A percentile compares a stretch with the other conserved stretches of the same genome.
phyloP scores from a whole-genome alignment of 2,797 vertebrate genomes.

The Melopsittacus undulatus region DNA sequence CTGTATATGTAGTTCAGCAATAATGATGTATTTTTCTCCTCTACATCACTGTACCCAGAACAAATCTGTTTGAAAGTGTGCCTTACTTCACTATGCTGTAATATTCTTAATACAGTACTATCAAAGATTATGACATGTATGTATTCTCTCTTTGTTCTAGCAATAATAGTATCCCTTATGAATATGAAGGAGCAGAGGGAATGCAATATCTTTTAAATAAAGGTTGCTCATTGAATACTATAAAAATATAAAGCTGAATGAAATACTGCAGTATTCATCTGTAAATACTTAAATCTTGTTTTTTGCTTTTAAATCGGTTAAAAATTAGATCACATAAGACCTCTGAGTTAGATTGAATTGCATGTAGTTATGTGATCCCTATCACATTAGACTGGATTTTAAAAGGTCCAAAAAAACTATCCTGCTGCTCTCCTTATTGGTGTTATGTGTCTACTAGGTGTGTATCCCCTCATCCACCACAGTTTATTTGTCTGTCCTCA shows the following conservation, averaged over 20 bases:
- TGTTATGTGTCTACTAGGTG: background rate
- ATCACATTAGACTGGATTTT: background rate
- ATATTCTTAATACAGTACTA: background rate
- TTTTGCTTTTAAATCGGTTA: slow-evolving; percentile 22
- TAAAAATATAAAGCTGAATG: slow-evolving; percentile 31
- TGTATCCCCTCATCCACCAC: background rate
- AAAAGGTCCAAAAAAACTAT: background rate
- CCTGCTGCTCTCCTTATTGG: background rate
- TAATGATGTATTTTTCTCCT: background rate
- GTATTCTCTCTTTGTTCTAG: slow-evolving; percentile 8
- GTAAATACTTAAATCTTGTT: background rate
- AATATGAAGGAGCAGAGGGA: background rate
- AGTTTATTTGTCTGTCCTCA: background rate
- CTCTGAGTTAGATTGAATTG: background rate
- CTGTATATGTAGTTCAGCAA: background rate
- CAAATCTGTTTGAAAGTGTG: background rate
- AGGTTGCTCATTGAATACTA: background rate
- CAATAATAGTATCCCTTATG: background rate
- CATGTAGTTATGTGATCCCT: background rate
- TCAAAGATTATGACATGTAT: background rate
- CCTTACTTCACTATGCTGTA: background rate
- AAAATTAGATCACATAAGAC: slow-evolving; percentile 6
- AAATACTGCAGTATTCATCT: background rate
- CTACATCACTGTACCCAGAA: background rate
- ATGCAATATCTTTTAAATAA: background rate